Conservation (phyloP, 35 echinoderm and acorn worm genomes). For the Apostichopus californicus region DNA sequence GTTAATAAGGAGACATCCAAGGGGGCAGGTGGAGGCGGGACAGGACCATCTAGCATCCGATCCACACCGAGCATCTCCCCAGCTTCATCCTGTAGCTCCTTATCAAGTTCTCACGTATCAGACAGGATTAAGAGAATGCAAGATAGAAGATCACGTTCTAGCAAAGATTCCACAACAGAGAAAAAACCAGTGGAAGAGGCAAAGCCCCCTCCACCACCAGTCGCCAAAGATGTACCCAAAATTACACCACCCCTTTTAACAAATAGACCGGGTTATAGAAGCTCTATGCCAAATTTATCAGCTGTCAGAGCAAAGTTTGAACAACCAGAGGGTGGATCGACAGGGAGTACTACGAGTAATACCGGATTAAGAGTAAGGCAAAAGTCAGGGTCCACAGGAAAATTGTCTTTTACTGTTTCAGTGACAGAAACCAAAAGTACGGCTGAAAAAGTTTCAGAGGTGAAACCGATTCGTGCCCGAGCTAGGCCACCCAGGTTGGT, state of each 20-base stretch:
- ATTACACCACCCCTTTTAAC: slow-evolving; percentile 27
- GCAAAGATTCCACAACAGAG: slow-evolving; percentile 26
- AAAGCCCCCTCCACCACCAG: background rate
- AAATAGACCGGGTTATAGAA: slow-evolving; percentile 55
- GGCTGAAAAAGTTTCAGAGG: slow-evolving; percentile 44
- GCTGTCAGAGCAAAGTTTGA: slow-evolving; percentile 82
- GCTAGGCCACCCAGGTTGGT: slow-evolving; percentile 59
- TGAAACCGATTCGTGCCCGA: slow-evolving; percentile 38
- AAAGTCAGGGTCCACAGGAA: slow-evolving; percentile 44
- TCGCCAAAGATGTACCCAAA: slow-evolving; percentile 29
- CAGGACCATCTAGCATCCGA: slow-evolving; percentile 66
- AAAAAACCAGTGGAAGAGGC: background rate
- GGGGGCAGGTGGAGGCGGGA: slow-evolving; percentile 24
- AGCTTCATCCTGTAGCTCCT: slow-evolving; percentile 78
- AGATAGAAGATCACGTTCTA: slow-evolving; percentile 47
- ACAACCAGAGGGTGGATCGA: slow-evolving; percentile 20
- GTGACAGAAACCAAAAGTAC: slow-evolving; percentile 51
- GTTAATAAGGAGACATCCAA: slow-evolving; percentile 39
- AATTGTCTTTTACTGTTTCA: slow-evolving; percentile 41
- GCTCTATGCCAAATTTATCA: slow-evolving; percentile 73
- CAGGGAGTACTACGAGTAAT: background rate
- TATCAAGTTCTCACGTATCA: slow-evolving; percentile 67
- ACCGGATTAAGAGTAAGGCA: slow-evolving; percentile 36
- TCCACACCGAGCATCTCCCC: slow-evolving; percentile 88
- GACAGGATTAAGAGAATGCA: slow-evolving; percentile 78